Conservation (phyloP, 2,888 invertebrate genomes). For the Dryobotodes eremita region DNA sequence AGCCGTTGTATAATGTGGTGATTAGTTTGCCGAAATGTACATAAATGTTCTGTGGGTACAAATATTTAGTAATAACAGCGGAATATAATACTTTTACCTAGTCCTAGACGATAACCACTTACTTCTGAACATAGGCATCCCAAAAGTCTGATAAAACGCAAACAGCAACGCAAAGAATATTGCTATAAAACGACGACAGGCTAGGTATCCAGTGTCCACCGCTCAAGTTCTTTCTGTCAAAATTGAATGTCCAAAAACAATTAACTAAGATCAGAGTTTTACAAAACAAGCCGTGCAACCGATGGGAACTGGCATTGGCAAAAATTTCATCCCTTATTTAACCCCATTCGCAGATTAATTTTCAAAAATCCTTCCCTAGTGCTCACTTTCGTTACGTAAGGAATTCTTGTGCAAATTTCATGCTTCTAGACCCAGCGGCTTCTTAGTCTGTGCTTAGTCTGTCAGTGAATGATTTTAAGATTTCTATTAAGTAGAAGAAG, state of each 20-base stretch:
- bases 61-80: background rate
- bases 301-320: background rate
- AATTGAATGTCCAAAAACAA: background rate
- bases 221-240: background rate
- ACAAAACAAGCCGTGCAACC: background rate
- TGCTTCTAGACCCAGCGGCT: too few species aligned
- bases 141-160: background rate
- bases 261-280: background rate
- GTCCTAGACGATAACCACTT: background rate
- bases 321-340: too few species aligned
- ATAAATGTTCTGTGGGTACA: background rate
- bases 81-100: background rate
- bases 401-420: background rate
- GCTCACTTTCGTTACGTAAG: background rate
- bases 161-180: background rate
- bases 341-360: too few species aligned
- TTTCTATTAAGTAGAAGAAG: background rate
- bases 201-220: too few species aligned
- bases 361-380: too few species aligned
- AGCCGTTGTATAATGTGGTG: background rate
- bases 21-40: constrained; percentile 3
- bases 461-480: background rate
- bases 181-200: background rate
- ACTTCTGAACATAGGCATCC: background rate
- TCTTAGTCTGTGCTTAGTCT: background rate